phyloP scores from a whole-genome alignment of 1,140 invertebrate species.

The Bradysia coprophila region DNA sequence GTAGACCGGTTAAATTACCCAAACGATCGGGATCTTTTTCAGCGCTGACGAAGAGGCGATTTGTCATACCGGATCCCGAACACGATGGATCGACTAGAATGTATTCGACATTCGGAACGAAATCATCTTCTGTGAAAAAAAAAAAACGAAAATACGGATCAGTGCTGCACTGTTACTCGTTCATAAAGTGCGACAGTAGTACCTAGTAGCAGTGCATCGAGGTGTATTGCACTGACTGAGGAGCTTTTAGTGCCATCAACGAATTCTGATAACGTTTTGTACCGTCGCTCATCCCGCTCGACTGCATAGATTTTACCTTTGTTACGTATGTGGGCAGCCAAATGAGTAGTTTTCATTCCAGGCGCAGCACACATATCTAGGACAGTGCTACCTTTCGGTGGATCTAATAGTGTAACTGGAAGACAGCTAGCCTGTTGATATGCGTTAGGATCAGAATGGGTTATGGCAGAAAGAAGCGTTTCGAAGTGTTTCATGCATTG shows the following conservation, averaged over 20 bases:
- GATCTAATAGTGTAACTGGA: slow-evolving; percentile 52
- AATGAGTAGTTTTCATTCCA: slow-evolving; percentile 86
- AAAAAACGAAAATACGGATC: too few relatives aligned
- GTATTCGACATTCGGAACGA: slow-evolving; percentile 60
- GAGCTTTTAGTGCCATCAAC: slow-evolving; percentile 37
- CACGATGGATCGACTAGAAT: slow-evolving; percentile 92
- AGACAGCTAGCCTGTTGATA: slow-evolving; percentile 84
- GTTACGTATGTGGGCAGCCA: slow-evolving; percentile 68
- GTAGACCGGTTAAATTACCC: slow-evolving; percentile 54
- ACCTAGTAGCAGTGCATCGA: slow-evolving; percentile 51
- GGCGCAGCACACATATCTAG: slow-evolving; percentile 92
- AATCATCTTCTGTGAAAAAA: slow-evolving; percentile 8
- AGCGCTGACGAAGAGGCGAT: slow-evolving; percentile 24
- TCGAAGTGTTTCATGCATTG: too few relatives aligned
- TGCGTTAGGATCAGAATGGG: too few relatives aligned
- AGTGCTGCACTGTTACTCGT: background rate
- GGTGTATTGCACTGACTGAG: slow-evolving; percentile 43
- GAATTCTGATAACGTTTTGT: slow-evolving; percentile 39
- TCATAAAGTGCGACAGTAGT: slow-evolving; percentile 8
- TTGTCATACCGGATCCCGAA: slow-evolving; percentile 72
- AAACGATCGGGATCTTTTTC: slow-evolving; percentile 30
- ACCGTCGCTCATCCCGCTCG: slow-evolving; percentile 52
- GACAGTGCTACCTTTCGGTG: slow-evolving; percentile 43
- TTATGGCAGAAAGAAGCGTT: too few relatives aligned
- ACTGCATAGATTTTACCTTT: slow-evolving; percentile 63